Evolutionary conservation across 2,113 vertebrate genomes (phyloP).

Genomic region (Camelus dromedarius): DNA sequence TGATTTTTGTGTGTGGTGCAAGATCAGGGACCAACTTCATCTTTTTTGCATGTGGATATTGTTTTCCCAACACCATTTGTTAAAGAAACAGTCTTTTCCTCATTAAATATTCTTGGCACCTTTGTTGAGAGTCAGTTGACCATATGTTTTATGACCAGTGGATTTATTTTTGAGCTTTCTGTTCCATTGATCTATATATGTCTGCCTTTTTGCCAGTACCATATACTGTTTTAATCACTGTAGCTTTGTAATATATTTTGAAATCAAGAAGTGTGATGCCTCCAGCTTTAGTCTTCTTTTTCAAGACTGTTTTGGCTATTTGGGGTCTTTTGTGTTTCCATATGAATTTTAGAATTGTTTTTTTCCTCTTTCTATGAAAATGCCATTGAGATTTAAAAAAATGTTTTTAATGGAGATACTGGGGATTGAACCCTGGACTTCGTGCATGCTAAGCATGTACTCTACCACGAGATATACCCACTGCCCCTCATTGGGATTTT

Average conservation of each 20-base stretch:
- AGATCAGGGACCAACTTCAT: too few relatives aligned
- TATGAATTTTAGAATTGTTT: not conserved
- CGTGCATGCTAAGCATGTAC: too few relatives aligned
- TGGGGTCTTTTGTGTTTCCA: not conserved
- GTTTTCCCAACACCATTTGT: too few relatives aligned
- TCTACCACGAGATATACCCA: too few relatives aligned
- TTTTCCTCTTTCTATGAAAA: not conserved
- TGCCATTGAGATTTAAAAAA: not conserved
- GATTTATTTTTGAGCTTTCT: not conserved
- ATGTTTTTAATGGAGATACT: too few relatives aligned
- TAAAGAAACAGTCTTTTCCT: too few relatives aligned
- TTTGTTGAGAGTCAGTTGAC: too few relatives aligned
- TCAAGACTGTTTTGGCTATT: not conserved
- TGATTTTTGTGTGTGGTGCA: too few relatives aligned
- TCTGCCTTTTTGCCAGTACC: not conserved
- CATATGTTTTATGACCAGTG: too few relatives aligned
- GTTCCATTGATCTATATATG: not conserved
- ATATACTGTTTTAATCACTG: not conserved
- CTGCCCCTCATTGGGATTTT: not conserved
- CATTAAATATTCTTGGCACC: too few relatives aligned
- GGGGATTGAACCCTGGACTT: too few relatives aligned
- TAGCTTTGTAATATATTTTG: not conserved
- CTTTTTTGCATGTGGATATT: too few relatives aligned
- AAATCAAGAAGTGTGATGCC: not conserved
- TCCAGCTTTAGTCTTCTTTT: not conserved